Evolutionary conservation across 2,113 vertebrate species (phyloP), one percentile per base, ranked within the genome.

Genomic region (Carettochelys insculpta): DNA sequence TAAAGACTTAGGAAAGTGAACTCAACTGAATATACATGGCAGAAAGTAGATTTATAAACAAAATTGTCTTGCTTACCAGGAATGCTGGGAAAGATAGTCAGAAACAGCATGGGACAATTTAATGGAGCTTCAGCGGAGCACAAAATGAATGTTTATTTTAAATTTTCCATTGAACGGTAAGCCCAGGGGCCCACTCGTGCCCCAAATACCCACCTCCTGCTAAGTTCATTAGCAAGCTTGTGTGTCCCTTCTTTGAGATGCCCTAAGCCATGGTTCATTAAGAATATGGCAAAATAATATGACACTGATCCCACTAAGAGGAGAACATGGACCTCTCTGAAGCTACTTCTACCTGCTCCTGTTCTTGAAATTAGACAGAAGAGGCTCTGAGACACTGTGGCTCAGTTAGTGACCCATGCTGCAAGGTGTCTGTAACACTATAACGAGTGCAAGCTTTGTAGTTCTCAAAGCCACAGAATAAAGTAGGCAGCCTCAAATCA

Each of bases 221-320:
- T 5, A 25, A 14, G 68, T 27, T 20, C n/a, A 22, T 1, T 41
- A 34, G 58, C 4, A 34, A 34, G 12, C 58, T n/a, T 17, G 58
- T 73, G 22, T 0, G 12, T 4, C 0, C 5, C 45, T 54, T 61
- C 31, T 9, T 2, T 1, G 19, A 22, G 22, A 3, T 20, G n/a
- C 17, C 31, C 2, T 0, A 9, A 5, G 25, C 29, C 5, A 11
- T 4, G 50, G 4, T 19, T 7, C 52, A 8, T 0, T 2, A 1
- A 6, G 17, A 4, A 0, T 6, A 56, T 50, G 0, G 6, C 8
- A 51, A 3, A 19, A 13, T 1, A 0, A 19, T 0, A 12, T 0
- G 8, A 25, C 0, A 9, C 3, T 4, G 75, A 5, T 1, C 0
- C 50, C n/a, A 11, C 8, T 1, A 8, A 73, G 31, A 31, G 47